Evolutionary conservation across 2,797 vertebrate species (phyloP).

Genomic region (Mormyrops boulengeri): DNA sequence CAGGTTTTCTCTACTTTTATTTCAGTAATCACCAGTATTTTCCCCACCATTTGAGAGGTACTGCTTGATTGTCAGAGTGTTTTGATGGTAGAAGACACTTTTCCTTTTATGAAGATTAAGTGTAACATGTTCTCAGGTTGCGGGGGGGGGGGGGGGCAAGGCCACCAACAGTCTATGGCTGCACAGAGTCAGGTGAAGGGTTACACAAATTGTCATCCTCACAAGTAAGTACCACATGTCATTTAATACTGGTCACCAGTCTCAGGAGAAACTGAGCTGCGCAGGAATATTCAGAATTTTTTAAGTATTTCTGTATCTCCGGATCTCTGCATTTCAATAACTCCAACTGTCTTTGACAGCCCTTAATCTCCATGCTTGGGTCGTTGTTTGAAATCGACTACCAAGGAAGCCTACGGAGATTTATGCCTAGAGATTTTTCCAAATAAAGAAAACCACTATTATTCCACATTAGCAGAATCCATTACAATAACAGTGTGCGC

Average conservation of each 20-base stretch:
- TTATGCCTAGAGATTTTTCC: background rate
- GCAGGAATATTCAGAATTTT: background rate
- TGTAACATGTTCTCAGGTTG: background rate
- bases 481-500: background rate
- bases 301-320: background rate
- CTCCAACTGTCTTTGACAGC: background rate
- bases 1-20: background rate
- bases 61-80: background rate
- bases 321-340: background rate
- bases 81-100: background rate
- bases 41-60: background rate
- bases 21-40: background rate
- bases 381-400: background rate
- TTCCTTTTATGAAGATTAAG: background rate
- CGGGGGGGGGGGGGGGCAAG: background rate
- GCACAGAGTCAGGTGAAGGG: background rate
- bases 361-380: background rate
- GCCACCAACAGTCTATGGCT: background rate
- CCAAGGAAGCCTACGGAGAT: background rate
- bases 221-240: background rate
- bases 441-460: background rate
- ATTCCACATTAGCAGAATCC: background rate
- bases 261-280: background rate
- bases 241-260: background rate
- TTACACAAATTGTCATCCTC: background rate